Conservation (phyloP, 2,797 vertebrate genomes). For the Chelonia mydas region DNA sequence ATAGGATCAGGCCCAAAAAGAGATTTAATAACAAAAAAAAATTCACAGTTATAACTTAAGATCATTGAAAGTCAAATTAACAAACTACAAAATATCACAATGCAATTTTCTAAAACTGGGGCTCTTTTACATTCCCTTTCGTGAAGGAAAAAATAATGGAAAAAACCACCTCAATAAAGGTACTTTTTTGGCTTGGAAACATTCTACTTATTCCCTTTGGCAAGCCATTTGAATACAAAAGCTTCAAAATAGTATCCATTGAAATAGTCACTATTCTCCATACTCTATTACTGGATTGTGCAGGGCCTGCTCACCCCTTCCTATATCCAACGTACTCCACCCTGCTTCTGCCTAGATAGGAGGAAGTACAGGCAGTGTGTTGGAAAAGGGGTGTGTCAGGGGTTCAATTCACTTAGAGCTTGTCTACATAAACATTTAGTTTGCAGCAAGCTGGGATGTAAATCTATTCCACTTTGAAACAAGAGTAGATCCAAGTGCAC, state of each 20-base stretch:
- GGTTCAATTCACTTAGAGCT: neutral
- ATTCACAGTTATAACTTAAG: neutral
- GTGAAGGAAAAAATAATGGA: neutral
- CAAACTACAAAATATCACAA: constrained; percentile 29
- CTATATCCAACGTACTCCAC: neutral
- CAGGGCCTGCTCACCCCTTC: neutral
- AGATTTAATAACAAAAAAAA: constrained; percentile 43
- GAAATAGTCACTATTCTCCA: neutral
- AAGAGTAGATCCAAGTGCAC: neutral
- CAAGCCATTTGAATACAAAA: neutral
- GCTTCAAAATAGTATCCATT: neutral
- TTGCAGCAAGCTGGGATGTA: neutral
- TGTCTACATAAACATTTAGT: neutral
- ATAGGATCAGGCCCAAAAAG: constrained; percentile 46
- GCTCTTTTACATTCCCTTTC: constrained; percentile 8
- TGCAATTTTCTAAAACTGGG: constrained; percentile 4
- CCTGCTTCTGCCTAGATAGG: neutral
- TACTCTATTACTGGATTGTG: fast-evolving
- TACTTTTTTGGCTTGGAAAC: neutral
- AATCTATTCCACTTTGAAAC: neutral
- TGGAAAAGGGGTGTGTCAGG: neutral
- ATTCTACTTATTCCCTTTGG: neutral
- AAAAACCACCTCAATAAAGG: neutral
- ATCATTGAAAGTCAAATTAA: constrained; percentile 29
- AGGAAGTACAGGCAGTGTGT: neutral